These are phyloP conservation scores for Diplazon laetatorius DNA, from an alignment of 2,888 invertebrate genomes.

Conservation along the genomic window DNA sequence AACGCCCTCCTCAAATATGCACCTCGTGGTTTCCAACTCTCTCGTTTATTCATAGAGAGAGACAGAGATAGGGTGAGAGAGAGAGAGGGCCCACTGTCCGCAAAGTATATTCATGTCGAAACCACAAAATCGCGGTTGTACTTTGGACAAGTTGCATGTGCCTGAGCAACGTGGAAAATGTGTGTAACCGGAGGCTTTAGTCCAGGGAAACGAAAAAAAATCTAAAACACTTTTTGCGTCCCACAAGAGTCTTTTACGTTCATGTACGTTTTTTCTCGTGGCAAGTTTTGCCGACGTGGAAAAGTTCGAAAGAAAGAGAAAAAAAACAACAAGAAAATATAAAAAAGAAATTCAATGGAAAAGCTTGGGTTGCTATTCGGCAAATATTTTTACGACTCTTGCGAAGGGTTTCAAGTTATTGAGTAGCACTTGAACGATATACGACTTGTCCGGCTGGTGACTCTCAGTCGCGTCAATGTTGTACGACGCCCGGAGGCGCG, in stretches of 20 bases:
- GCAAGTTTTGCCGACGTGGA: slow-evolving; percentile 42
- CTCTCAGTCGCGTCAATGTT: not conserved
- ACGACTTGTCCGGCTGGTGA: slow-evolving; percentile 44
- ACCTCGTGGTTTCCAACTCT: slow-evolving; percentile 63
- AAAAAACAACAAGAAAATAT: not conserved
- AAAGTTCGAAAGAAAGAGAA: not conserved
- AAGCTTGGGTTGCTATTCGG: slow-evolving; percentile 30
- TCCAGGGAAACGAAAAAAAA: too few relatives aligned
- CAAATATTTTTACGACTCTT: slow-evolving; percentile 44
- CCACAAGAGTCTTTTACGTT: slow-evolving; percentile 16
- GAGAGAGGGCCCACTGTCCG: slow-evolving; percentile 49
- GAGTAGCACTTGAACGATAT: slow-evolving; percentile 42
- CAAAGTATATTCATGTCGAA: slow-evolving; percentile 62
- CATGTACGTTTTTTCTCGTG: slow-evolving; percentile 7
- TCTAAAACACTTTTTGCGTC: slow-evolving; percentile 50
- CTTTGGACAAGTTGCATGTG: slow-evolving; percentile 52
- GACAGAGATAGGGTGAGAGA: too few relatives aligned
- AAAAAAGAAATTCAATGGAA: not conserved
- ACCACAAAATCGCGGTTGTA: slow-evolving; percentile 61
- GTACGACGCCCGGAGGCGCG: slow-evolving; percentile 4
- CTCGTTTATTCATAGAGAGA: slow-evolving; percentile 59
- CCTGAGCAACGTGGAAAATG: not conserved
- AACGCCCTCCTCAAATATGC: slow-evolving; percentile 64
- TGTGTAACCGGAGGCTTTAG: too few relatives aligned
- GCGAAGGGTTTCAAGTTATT: slow-evolving; percentile 45